Evolutionary conservation across 2,113 vertebrate genomes (phyloP).

Genomic region (Turnix velox): DNA sequence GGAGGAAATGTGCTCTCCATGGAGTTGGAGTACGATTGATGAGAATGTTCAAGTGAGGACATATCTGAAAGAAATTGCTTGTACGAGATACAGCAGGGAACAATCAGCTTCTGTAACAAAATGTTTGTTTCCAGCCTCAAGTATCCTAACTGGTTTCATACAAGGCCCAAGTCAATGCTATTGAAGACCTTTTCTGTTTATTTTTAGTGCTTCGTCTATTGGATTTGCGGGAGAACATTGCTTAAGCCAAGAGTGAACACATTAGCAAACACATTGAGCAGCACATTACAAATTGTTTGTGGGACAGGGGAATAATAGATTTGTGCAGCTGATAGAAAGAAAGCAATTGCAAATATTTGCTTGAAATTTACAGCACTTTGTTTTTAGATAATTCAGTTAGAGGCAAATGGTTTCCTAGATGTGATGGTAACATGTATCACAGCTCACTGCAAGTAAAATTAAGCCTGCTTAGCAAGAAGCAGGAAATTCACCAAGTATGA

Average conservation of each 20-base stretch:
- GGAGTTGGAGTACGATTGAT: neutral
- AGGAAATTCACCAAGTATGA: neutral
- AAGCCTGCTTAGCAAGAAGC: neutral
- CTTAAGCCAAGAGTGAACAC: neutral
- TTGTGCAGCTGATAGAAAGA: slow-evolving; percentile 35
- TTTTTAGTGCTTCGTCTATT: slow-evolving; percentile 9
- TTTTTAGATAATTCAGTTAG: slow-evolving; percentile 20
- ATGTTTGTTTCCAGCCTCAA: slow-evolving; percentile 1
- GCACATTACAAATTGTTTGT: slow-evolving; percentile 15
- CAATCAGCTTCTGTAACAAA: neutral
- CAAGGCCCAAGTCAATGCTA: neutral
- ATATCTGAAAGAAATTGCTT: slow-evolving; percentile 33
- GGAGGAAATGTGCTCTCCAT: neutral
- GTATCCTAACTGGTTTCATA: slow-evolving; percentile 4
- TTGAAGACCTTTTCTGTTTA: slow-evolving; percentile 7
- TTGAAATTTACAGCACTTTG: slow-evolving; percentile 35
- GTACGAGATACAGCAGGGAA: neutral
- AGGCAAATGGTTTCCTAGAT: slow-evolving; percentile 10
- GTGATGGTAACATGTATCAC: slow-evolving; percentile 6
- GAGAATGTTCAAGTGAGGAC: neutral
- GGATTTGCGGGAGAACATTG: slow-evolving; percentile 26
- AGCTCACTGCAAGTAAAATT: neutral
- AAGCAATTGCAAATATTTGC: slow-evolving; percentile 24
- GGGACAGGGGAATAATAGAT: neutral
- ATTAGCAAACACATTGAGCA: slow-evolving; percentile 42